These are phyloP conservation scores for human DNA, from an alignment of 2,113 vertebrate species.

Conservation along the genomic window GRCh38 chr11:57030001-57030500, in stretches of 20 bases:
- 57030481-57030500: neutral
- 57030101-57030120: neutral
- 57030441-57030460: neutral
- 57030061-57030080: neutral
- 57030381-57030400: neutral
- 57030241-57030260: neutral
- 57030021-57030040: neutral
- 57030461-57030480: too few relatives aligned
- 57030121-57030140: neutral
- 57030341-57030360: neutral
- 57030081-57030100: neutral
- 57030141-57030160: neutral
- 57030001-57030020: neutral
- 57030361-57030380: neutral
- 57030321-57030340: neutral
- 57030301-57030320: neutral
- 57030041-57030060: neutral
- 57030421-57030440: neutral
- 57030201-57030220: neutral
- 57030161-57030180: neutral
- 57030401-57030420: neutral
- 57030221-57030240: neutral
- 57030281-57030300: neutral
- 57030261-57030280: neutral
- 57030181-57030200: too few relatives aligned